Base-by-base conservation (phyloP, 2,113 vertebrate genomes). In the Leucosticte australis region DNA sequence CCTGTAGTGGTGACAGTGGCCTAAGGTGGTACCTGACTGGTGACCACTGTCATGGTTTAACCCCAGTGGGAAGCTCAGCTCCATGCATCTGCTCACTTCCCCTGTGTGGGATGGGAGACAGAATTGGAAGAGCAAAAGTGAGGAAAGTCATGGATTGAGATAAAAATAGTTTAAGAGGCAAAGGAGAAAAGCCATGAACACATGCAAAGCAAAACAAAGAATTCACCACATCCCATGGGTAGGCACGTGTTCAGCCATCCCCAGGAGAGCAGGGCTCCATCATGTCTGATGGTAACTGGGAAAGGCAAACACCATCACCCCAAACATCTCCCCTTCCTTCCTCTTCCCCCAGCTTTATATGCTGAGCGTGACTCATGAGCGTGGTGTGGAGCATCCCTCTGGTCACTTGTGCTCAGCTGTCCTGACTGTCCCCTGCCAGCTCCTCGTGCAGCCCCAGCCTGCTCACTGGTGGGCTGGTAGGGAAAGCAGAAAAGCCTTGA, bases 31-130 rank as follows among this genome's bases (percentile, higher is more conserved):
- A 10, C 26, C 27, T 75, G 31, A 7, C 28, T 69, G 42, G 21
- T 64, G 23, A 35, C 17, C 33, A 49, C 30, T 62, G 47, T 7
- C 27, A 6, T 26, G 41, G 35, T 42, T 52, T 30, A n/a, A 30
- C 11, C 35, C 53, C 55, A 42, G 35, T 8, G 13, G 47, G 68
- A 42, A 80, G 17, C 53, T 80, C 62, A 68, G 23, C 41, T 50
- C 62, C 27, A 11, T 3, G 6, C 41, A 42, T 47, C 53, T 27
- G 10, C 68, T 74, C 60, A 9, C 27, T 28, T 7, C 26, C 24
- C 41, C 5, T 2, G 0, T 1, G 0, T 62, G 68, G 41, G 41
- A 56, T 26, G 16, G 41, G 41, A 69, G 11, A 26, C 22, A 56
- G 41, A 49, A 37, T 0, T 28, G 55, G 62, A 50, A 47, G 15